Base-by-base conservation (phyloP, 2,113 vertebrate genomes). In the Anser cygnoides region DNA sequence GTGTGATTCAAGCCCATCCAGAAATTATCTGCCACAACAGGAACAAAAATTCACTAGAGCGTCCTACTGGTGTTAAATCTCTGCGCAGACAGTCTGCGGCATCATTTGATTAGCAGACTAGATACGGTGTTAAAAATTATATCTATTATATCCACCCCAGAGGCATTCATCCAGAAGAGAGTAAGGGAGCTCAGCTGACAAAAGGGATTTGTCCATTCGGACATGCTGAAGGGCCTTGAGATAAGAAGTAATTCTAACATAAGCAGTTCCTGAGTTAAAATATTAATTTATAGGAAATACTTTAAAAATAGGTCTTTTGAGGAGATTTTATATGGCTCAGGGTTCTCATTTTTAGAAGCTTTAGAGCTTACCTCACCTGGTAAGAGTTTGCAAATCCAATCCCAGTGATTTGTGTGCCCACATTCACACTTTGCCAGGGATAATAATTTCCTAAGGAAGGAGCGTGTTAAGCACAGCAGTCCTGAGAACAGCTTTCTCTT, bases 151-250 rank as follows among this genome's bases (percentile, higher is more conserved):
- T 49, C 73, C 43, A 29, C 97, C 95, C 96, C 94, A 93, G 87
- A 96, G 95, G 88, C 28, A 0, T 96, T 94, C 88, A 84, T 92
- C 91, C 95, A 93, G 87, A 92, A 79, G 83, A 84, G 91, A 90
- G 93, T 96, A 97, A 97, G 96, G 89, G 92, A 87, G 90, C 96
- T 96, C 84, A 92, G 90, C 96, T 97, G 90, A 97, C 96, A 97
- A 93, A 97, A 96, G 91, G 86, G 84, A 96, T 97, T 97, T 96
- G 95, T 95, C 95, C 90, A 59, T 90, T 97, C 9, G 67, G 94
- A 96, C 90, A 72, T 93, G 78, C 88, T 96, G 92, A 96, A 95
- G 86, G 94, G 79, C 93, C 87, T 82, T 66, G 72, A 96, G 95
- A 94, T 95, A 95, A 89, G 94, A 96, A 92, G 79, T 91, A 85